Conservation (phyloP, 2,888 invertebrate species). For the Molorchus minor region DNA sequence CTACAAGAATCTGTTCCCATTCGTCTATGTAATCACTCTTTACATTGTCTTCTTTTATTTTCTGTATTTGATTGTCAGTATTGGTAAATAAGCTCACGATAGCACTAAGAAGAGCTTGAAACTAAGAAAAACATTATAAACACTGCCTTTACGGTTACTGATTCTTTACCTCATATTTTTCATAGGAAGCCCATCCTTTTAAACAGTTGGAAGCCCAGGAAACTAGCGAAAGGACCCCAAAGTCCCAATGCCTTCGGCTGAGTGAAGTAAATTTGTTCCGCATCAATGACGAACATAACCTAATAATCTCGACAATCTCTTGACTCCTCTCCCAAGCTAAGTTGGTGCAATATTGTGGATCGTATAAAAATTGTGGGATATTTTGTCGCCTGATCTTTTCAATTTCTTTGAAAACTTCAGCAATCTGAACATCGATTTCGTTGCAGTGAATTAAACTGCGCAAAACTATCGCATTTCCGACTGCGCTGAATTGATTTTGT, state of each 20-base stretch:
- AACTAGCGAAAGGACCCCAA: constrained; percentile 74
- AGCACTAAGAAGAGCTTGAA: constrained; percentile 64
- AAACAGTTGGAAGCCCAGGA: constrained; percentile 71
- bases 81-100: constrained; percentile 66
- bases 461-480: constrained; percentile 50
- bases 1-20: constrained; percentile 81
- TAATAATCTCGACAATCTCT: constrained; percentile 60
- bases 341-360: constrained; percentile 47
- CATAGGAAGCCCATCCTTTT: constrained; percentile 59
- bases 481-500: constrained; percentile 40
- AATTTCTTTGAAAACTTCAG: constrained; percentile 53
- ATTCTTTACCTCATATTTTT: constrained; percentile 65
- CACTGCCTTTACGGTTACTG: not conserved
- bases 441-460: constrained; percentile 49
- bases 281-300: constrained; percentile 58
- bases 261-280: constrained; percentile 47
- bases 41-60: constrained; percentile 55
- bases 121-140: constrained; percentile 54
- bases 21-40: constrained; percentile 68
- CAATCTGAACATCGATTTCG: constrained; percentile 57
- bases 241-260: constrained; percentile 75
- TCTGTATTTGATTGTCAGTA: constrained; percentile 63
- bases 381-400: constrained; percentile 48
- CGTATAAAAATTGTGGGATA: constrained; percentile 46
- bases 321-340: constrained; percentile 55